Evolutionary conservation across 2,888 invertebrate species (phyloP).

Genomic region (Cantharis rustica): DNA sequence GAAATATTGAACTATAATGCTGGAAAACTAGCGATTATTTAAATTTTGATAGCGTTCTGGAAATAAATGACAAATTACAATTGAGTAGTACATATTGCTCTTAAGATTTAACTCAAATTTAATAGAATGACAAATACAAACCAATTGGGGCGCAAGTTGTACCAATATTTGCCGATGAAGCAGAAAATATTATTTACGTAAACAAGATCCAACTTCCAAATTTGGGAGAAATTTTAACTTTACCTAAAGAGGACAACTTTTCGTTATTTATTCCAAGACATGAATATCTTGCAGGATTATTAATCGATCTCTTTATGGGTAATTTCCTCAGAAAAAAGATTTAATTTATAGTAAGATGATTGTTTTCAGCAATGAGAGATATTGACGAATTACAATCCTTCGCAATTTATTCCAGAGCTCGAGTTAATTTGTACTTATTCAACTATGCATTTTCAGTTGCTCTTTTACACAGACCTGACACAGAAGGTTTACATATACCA

Average conservation of each 20-base stretch:
- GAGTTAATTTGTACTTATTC: slow-evolving; percentile 79
- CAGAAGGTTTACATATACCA: slow-evolving; percentile 71
- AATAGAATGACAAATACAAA: slow-evolving; percentile 60
- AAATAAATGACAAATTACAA: no score
- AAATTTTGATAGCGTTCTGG: no score
- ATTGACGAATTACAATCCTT: slow-evolving; percentile 73
- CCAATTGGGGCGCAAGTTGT: slow-evolving; percentile 63
- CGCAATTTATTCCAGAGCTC: slow-evolving; percentile 71
- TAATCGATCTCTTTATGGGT: slow-evolving; percentile 73
- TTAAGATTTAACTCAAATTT: slow-evolving; percentile 1
- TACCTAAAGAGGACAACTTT: slow-evolving; percentile 68
- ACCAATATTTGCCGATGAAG: slow-evolving; percentile 64
- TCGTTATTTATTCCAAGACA: slow-evolving; percentile 78
- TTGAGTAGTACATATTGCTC: no score
- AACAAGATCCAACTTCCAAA: slow-evolving; percentile 62
- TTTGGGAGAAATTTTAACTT: slow-evolving; percentile 61
- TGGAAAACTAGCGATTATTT: no score
- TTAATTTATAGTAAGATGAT: slow-evolving; percentile 23
- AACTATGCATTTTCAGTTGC: slow-evolving; percentile 80
- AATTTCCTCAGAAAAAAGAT: slow-evolving; percentile 35
- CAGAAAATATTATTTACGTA: slow-evolving; percentile 60
- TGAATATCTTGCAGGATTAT: slow-evolving; percentile 69
- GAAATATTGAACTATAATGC: no score
- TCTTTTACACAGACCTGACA: slow-evolving; percentile 73
- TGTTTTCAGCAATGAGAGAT: slow-evolving; percentile 65